Evolutionary conservation across 2,797 vertebrate genomes (phyloP).

Genomic region (Pipistrellus nathusii): DNA sequence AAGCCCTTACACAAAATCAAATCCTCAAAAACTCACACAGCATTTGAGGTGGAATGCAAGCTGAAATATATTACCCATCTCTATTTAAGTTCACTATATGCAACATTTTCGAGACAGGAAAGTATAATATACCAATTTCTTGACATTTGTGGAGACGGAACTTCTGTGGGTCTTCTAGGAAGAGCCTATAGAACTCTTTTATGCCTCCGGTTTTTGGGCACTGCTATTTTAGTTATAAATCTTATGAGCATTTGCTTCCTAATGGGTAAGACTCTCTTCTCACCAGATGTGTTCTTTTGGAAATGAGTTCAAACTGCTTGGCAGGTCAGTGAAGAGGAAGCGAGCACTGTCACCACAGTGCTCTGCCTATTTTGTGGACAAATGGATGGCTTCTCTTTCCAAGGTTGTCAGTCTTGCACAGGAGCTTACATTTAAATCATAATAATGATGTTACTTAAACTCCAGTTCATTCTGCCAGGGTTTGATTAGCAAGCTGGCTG

Average conservation of each 20-base stretch:
- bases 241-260: slow-evolving; percentile 1
- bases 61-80: neutral
- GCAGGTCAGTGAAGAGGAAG: slow-evolving; percentile 64
- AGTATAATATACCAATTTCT: neutral
- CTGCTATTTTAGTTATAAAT: slow-evolving; percentile 26
- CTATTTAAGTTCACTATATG: neutral
- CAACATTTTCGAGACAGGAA: neutral
- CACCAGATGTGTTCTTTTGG: slow-evolving; percentile 77
- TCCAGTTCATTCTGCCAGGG: slow-evolving; percentile 70
- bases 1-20: neutral
- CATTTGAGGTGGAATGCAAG: neutral
- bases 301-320: slow-evolving; percentile 66
- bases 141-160: neutral
- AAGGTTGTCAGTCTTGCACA: slow-evolving; percentile 78
- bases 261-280: slow-evolving; percentile 48
- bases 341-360: slow-evolving; percentile 15
- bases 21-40: neutral
- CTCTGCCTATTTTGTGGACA: slow-evolving; percentile 61
- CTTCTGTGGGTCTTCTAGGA: slow-evolving; percentile 21
- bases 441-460: slow-evolving; percentile 77
- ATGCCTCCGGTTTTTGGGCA: neutral
- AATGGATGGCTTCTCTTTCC: slow-evolving; percentile 76
- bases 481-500: slow-evolving; percentile 83
- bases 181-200: neutral
- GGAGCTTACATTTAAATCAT: slow-evolving; percentile 77